These are phyloP conservation scores for Hypsopygia costalis DNA, from an alignment of 2,888 invertebrate species.

Conservation along the genomic window DNA sequence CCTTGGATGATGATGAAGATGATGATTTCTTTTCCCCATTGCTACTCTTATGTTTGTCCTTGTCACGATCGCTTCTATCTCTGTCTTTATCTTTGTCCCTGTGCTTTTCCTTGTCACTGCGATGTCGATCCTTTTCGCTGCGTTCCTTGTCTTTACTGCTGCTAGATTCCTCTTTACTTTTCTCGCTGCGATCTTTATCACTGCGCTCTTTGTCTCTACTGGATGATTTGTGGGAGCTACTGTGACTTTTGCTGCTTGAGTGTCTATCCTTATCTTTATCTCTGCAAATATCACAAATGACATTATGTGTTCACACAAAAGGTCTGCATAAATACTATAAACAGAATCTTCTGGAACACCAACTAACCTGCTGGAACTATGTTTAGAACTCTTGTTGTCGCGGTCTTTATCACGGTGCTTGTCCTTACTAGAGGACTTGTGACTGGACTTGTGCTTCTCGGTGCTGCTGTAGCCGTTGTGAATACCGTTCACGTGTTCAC, in stretches of 20 bases:
- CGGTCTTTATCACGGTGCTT: slow-evolving; percentile 85
- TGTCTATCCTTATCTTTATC: slow-evolving; percentile 78
- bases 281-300: slow-evolving; percentile 36
- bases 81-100: slow-evolving; percentile 48
- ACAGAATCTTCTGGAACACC: slow-evolving; percentile 56
- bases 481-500: slow-evolving; percentile 87
- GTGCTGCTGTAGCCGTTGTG: slow-evolving; percentile 86
- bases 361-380: slow-evolving; percentile 72
- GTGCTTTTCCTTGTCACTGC: slow-evolving; percentile 23
- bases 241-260: slow-evolving; percentile 74
- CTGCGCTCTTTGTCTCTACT: slow-evolving; percentile 75
- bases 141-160: slow-evolving; percentile 52
- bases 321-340: no score
- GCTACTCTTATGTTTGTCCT: slow-evolving; percentile 51
- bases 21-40: slow-evolving; percentile 52
- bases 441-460: slow-evolving; percentile 80
- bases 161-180: slow-evolving; percentile 30
- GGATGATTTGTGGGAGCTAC: slow-evolving; percentile 77
- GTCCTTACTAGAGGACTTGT: slow-evolving; percentile 85
- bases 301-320: slow-evolving; percentile 6
- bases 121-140: slow-evolving; percentile 42
- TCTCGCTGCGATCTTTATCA: slow-evolving; percentile 35
- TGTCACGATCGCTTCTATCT: slow-evolving; percentile 66
- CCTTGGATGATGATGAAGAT: slow-evolving; percentile 49
- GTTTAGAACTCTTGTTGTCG: slow-evolving; percentile 79